Base-by-base conservation (phyloP, 2,113 vertebrate species). In the Silurus glanis region DNA sequence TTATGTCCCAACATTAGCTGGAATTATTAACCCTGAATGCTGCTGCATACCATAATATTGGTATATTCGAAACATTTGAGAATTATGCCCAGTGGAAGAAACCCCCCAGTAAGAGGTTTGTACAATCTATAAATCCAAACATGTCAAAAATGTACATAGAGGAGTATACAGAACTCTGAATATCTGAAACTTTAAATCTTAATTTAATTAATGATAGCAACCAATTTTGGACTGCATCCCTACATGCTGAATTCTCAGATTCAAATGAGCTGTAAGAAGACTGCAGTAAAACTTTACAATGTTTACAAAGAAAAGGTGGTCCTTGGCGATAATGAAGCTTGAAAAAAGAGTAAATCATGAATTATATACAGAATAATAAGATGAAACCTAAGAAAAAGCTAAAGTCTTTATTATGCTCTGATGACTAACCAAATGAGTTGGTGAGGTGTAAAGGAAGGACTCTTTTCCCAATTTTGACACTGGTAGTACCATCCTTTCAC, bases 211-310 rank as follows among this genome's bases (percentile, higher is more conserved):
- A 71, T 45, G 4, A 45, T 8, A 28, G 64, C 5, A 67, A 28
- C 64, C 25, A 67, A 71, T 0, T 3, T 49, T 47, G 13, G 23
- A 66, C 5, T 61, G 47, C 12, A 12, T 82, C 37, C 3, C 51
- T 16, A 47, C 49, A 82, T n/a, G 80, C 62, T 2, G 19, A 67
- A 23, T 10, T 49, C 12, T 47, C 21, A 53, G 10, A 17, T 55
- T 82, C 81, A 82, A 82, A 82, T 14, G 25, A 69, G 82, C 49
- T n/a, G 1, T 25, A 16, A 67, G 23, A 67, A 25, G 9, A 83
- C 23, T 69, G 23, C 14, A 83, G 62, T 28, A 23, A 82, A 64
- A 62, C 61, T 16, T 51, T 51, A 66, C 3, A 67, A 14, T 19
- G 6, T 76, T 47, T 51, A 23, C 2, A n/a, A 53, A 72, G 47